Evolutionary conservation across 2,888 invertebrate species (phyloP).

Genomic region (Habroteleia sp.): DNA sequence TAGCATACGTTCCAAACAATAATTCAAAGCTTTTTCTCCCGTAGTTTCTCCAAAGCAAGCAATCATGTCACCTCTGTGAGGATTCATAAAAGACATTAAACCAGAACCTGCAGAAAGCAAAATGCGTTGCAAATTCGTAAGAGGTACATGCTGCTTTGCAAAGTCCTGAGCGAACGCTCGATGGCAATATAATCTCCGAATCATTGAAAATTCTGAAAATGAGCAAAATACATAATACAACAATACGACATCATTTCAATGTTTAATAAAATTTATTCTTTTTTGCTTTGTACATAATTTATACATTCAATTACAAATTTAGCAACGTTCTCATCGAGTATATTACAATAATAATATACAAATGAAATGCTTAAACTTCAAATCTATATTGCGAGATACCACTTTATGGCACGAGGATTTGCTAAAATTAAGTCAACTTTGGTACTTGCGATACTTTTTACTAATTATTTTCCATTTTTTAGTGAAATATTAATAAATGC

Average conservation of each 20-base stretch:
- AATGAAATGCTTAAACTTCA: constrained; percentile 35
- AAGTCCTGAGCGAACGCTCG: constrained; percentile 85
- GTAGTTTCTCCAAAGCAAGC: constrained; percentile 97
- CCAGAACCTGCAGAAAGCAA: constrained; percentile 94
- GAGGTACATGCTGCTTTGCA: constrained; percentile 84
- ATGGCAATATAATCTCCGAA: constrained; percentile 66
- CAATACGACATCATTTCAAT: not conserved
- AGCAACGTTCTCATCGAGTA: constrained; percentile 35
- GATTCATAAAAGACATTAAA: constrained; percentile 89
- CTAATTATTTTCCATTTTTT: constrained; percentile 5
- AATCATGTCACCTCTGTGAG: constrained; percentile 94
- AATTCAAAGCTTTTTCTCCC: constrained; percentile 86
- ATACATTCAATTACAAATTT: constrained; percentile 43
- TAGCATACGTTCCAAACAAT: constrained; percentile 86
- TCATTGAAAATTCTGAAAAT: constrained; percentile 3
- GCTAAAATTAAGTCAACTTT: constrained; percentile 51
- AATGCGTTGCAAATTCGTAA: constrained; percentile 87
- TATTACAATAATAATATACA: constrained; percentile 59
- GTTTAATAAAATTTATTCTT: constrained; percentile 45
- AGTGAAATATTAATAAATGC: too few species aligned
- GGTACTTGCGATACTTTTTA: constrained; percentile 44
- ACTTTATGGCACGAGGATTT: constrained; percentile 62
- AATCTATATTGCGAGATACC: constrained; percentile 35
- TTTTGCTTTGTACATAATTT: constrained; percentile 41
- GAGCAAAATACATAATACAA: not conserved